Base-by-base conservation (phyloP, 2,113 vertebrate species). In the Columba livia region DNA sequence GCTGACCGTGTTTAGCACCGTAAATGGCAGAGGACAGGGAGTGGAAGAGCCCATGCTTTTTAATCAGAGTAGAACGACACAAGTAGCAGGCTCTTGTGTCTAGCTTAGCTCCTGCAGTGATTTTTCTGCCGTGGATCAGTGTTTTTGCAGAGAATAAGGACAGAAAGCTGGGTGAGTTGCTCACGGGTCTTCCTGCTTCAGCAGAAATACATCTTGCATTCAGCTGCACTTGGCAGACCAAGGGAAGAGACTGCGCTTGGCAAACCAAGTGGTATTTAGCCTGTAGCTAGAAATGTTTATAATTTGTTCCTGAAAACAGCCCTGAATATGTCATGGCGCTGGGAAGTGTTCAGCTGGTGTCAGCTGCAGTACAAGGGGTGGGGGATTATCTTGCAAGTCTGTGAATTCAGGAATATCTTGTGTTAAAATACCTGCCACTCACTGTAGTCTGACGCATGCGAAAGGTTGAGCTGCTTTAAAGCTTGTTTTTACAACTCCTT, bases 251-350 rank as follows among this genome's bases (percentile, higher is more conserved):
- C 80, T 82, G 34, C 38, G 38, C 50, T 87, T 93, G 83, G 73
- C 90, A 85, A 85, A 80, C 42, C 17, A 77, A 81, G 60, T 34
- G 40, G 60, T 77, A 70, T 90, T 95, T 93, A 90, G 78, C 81
- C 85, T 77, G 19, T 77, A 93, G 71, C 74, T 85, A 74, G 64
- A 83, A 94, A 77, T 85, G 89, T 93, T 95, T 88, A 64, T 62
- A 77, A 74, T 91, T 85, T 89, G 62, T 74, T 88, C 85, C 85
- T 83, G 85, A 89, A 91, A 94, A 79, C 58, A 70, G 74, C 67
- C 42, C 44, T 47, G 62, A 54, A 50, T 42, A 65, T 87, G 84
- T 89, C 73, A 77, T 44, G 3, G 6, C 1, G 23, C 91, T 88
- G 78, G 54, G 32, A 85, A 65, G 21, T 16, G 40, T 77, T 85